A percentile compares a stretch with the other conserved stretches of the same genome.
Evolutionary conservation across 1,140 invertebrate species (phyloP).

Genomic region (Scylla paramamosain): DNA sequence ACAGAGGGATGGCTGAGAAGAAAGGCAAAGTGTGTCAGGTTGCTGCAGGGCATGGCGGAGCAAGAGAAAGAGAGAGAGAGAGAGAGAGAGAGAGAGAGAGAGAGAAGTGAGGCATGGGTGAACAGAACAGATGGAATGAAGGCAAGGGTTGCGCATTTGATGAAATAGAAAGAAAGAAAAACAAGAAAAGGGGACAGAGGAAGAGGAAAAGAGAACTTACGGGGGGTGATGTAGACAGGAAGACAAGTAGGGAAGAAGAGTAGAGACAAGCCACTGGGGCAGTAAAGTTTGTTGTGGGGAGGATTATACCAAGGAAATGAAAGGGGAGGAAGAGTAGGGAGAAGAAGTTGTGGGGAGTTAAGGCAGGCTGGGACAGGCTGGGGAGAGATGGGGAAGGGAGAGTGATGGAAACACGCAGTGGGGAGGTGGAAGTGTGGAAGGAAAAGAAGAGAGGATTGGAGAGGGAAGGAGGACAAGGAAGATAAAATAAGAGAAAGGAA

Average conservation of each 20-base stretch:
- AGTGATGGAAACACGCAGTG: background rate
- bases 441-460: no score
- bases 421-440: no score
- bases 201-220: background rate
- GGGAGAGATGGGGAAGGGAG: background rate
- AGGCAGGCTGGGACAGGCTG: no score
- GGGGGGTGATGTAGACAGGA: background rate
- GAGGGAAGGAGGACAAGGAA: no score
- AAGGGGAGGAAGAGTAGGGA: background rate
- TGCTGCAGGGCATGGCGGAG: background rate
- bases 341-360: background rate
- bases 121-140: background rate
- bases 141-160: background rate
- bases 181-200: background rate
- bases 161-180: background rate
- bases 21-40: background rate
- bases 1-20: background rate
- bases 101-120: background rate
- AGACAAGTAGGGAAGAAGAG: background rate
- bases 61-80: background rate
- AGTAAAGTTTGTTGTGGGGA: background rate
- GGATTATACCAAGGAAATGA: background rate
- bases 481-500: no score
- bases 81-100: background rate
- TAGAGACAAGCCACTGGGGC: background rate